A percentile compares a stretch with the other conserved stretches of the same genome.
These are phyloP conservation scores for Palythoa grandiflora DNA, from an alignment of 92 coral and sea anemone genomes.

Conservation along the genomic window DNA sequence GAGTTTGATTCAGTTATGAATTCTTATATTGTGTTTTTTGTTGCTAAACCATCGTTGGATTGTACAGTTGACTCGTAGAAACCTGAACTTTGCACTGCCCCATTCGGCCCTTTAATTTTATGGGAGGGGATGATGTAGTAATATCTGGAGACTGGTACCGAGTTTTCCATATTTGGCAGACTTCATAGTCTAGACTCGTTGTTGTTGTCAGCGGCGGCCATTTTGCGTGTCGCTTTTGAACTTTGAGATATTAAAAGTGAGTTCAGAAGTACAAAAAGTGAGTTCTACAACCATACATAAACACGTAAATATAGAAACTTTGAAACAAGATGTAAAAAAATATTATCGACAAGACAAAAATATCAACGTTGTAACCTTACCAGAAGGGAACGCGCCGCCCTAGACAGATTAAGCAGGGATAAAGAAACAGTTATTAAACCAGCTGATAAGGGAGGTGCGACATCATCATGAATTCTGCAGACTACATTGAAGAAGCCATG, in stretches of 20 bases:
- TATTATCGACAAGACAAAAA: too few relatives aligned
- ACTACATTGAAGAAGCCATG: too few relatives aligned
- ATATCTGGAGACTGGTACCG: conserved; percentile 35
- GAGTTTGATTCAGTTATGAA: conserved; percentile 29
- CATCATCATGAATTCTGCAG: too few relatives aligned
- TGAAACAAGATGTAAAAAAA: too few relatives aligned
- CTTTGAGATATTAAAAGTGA: background rate
- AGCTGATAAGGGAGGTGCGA: too few relatives aligned
- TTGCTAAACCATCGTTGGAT: background rate
- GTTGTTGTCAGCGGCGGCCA: conserved; percentile 23
- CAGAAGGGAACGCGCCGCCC: too few relatives aligned
- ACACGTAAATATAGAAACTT: too few relatives aligned
- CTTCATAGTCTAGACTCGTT: conserved; percentile 8
- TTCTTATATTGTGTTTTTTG: conserved; percentile 9
- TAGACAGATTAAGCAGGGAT: too few relatives aligned
- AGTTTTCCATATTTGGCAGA: conserved; percentile 14
- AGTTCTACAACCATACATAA: background rate
- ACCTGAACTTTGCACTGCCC: conserved; percentile 17
- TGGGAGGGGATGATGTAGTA: conserved; percentile 34
- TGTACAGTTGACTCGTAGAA: conserved; percentile 28
- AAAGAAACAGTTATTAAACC: too few relatives aligned
- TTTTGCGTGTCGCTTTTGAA: background rate
- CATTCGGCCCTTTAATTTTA: conserved; percentile 40
- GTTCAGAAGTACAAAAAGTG: background rate
- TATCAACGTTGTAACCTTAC: too few relatives aligned